These are phyloP conservation scores for Malthinus seriepunctatus DNA, from an alignment of 2,888 invertebrate species.

Conservation along the genomic window DNA sequence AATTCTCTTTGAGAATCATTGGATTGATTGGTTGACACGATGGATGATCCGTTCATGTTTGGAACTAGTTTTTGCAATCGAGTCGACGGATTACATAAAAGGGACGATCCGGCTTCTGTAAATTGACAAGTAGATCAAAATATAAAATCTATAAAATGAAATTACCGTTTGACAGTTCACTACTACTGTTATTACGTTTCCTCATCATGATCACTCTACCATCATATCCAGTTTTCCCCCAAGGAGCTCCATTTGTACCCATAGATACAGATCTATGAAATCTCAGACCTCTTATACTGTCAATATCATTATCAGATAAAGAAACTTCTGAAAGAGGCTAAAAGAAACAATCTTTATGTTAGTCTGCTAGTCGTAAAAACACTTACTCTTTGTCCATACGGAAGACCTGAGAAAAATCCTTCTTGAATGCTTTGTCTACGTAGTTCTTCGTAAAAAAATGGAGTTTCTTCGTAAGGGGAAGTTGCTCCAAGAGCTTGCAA, in stretches of 20 bases:
- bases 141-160: slow-evolving; percentile 11
- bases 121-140: slow-evolving; percentile 9
- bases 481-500: slow-evolving; percentile 58
- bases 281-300: slow-evolving; percentile 60
- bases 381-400: slow-evolving; percentile 53
- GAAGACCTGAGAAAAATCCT: slow-evolving; percentile 38
- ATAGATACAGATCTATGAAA: slow-evolving; percentile 89
- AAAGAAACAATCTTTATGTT: slow-evolving; percentile 23
- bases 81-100: slow-evolving; percentile 88
- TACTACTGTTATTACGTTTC: slow-evolving; percentile 71
- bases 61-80: slow-evolving; percentile 81
- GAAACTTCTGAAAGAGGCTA: slow-evolving; percentile 61
- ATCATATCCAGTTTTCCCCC: slow-evolving; percentile 62
- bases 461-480: slow-evolving; percentile 42
- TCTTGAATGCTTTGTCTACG: slow-evolving; percentile 55
- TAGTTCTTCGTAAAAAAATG: slow-evolving; percentile 56
- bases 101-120: slow-evolving; percentile 74
- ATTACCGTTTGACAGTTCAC: slow-evolving; percentile 61
- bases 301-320: slow-evolving; percentile 59
- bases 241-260: slow-evolving; percentile 70
- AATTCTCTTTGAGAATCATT: slow-evolving; percentile 49
- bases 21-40: slow-evolving; percentile 53
- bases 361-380: background rate
- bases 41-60: slow-evolving; percentile 62
- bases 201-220: slow-evolving; percentile 64